phyloP scores from a whole-genome alignment of 2,113 vertebrate genomes.

The Aramus guarauna region DNA sequence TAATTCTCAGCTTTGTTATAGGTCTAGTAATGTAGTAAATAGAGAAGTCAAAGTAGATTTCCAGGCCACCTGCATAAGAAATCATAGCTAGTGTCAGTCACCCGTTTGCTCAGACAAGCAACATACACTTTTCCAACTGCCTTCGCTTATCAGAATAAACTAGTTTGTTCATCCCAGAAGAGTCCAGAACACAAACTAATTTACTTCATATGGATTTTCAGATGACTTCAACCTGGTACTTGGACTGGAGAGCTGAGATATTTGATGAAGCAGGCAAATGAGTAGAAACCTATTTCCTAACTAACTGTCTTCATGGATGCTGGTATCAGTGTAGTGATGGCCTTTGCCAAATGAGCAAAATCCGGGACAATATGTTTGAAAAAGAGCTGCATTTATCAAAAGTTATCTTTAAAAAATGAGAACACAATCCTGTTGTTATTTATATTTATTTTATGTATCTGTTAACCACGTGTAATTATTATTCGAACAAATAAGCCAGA shows the following conservation, averaged over 20 bases:
- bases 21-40: background rate
- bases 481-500: background rate
- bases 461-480: background rate
- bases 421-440: background rate
- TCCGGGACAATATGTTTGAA: background rate
- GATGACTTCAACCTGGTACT: background rate
- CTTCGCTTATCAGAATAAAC: background rate
- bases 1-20: background rate
- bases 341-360: background rate
- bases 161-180: background rate
- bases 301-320: background rate
- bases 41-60: background rate
- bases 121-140: background rate
- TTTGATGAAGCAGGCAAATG: background rate
- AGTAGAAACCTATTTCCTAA: background rate
- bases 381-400: background rate
- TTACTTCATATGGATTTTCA: background rate
- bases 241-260: background rate
- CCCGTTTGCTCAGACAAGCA: background rate
- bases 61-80: background rate
- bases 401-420: background rate
- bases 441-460: background rate
- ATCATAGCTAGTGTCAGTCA: background rate
- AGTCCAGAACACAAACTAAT: background rate
- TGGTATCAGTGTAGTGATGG: background rate